phyloP scores from a whole-genome alignment of 2,888 invertebrate genomes.

The Polydrusus cervinus region DNA sequence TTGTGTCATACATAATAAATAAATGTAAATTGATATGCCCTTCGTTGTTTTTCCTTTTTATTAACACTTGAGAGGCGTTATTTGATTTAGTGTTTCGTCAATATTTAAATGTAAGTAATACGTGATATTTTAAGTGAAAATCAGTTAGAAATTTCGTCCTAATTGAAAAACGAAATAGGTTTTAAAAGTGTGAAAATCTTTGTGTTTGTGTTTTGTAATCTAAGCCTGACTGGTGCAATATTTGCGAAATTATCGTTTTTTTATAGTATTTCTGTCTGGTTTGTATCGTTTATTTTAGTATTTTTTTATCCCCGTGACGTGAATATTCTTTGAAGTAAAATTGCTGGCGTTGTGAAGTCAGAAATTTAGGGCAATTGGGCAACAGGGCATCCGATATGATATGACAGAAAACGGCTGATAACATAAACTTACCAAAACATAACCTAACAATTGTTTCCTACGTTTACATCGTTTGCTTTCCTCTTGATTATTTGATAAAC shows the following conservation, averaged over 20 bases:
- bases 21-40: slow-evolving; percentile 68
- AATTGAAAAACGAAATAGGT: slow-evolving; percentile 41
- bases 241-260: slow-evolving; percentile 9
- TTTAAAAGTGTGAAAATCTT: slow-evolving; percentile 42
- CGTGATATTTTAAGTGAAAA: slow-evolving; percentile 49
- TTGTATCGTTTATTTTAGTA: too few species aligned
- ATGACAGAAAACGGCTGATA: too few species aligned
- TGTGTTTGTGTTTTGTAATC: slow-evolving; percentile 23
- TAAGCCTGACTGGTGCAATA: not conserved
- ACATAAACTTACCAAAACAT: too few species aligned
- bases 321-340: too few species aligned
- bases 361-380: too few species aligned
- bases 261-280: too few species aligned
- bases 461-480: too few species aligned
- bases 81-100: slow-evolving; percentile 56
- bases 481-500: too few species aligned
- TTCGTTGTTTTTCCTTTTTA: slow-evolving; percentile 60
- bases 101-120: slow-evolving; percentile 33
- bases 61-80: slow-evolving; percentile 56
- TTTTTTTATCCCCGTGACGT: too few species aligned
- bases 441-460: too few species aligned
- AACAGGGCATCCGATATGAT: too few species aligned
- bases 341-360: too few species aligned
- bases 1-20: slow-evolving; percentile 59
- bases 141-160: slow-evolving; percentile 43